Percentiles rank a stretch among this genome's conserved stretches.
Evolutionary conservation across 1,140 invertebrate genomes (phyloP).

Genomic region (Stratiolaelaps scimitus): DNA sequence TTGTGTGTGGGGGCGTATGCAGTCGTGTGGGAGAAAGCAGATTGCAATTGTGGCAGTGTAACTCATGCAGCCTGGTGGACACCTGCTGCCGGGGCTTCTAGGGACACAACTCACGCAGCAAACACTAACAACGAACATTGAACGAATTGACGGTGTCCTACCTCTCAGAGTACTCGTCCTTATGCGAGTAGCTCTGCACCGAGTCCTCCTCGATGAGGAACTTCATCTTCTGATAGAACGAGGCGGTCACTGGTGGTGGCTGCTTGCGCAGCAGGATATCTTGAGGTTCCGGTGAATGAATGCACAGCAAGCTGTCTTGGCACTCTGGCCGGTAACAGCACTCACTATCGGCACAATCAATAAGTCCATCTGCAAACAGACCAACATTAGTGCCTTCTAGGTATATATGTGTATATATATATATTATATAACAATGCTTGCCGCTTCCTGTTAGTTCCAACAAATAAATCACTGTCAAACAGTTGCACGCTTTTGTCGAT

Average conservation of each 20-base stretch:
- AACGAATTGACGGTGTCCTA: conserved; percentile 45
- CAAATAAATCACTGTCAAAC: too few relatives aligned
- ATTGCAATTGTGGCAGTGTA: too few relatives aligned
- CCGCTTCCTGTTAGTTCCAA: too few relatives aligned
- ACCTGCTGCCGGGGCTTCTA: too few relatives aligned
- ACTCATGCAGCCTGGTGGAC: too few relatives aligned
- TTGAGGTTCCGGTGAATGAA: conserved; percentile 79
- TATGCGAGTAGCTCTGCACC: conserved; percentile 85
- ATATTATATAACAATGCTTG: too few relatives aligned
- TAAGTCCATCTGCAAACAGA: conserved; percentile 65
- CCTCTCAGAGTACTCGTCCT: conserved; percentile 93
- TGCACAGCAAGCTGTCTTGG: conserved; percentile 68
- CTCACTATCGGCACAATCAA: conserved; percentile 94
- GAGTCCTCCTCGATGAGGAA: conserved; percentile 95
- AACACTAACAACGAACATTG: too few relatives aligned
- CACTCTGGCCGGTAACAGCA: conserved; percentile 74
- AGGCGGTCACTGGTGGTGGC: conserved; percentile 83
- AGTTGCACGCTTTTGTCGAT: too few relatives aligned
- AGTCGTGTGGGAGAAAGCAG: too few relatives aligned
- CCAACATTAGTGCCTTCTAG: not conserved
- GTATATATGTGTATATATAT: not conserved
- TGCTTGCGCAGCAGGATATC: conserved; percentile 85
- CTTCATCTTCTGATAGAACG: conserved; percentile 94
- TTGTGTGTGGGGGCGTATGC: too few relatives aligned
- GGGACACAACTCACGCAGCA: too few relatives aligned